Percentiles rank a stretch among this genome's conserved stretches.
phyloP scores from a whole-genome alignment of 2,113 vertebrate species.

The Galeopterus variegatus region DNA sequence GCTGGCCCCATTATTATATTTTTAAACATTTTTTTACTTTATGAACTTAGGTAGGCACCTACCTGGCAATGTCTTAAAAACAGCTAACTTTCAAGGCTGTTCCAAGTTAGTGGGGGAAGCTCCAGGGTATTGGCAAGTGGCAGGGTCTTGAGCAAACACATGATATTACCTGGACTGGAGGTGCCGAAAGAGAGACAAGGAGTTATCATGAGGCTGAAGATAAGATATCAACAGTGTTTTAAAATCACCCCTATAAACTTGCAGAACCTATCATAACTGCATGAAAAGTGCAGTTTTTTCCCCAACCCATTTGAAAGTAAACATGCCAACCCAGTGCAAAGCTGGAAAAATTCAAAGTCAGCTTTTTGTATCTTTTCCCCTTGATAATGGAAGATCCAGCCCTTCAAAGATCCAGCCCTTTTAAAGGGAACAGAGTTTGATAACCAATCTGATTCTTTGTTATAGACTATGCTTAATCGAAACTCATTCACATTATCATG shows the following conservation, averaged over 20 bases:
- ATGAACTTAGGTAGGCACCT: neutral
- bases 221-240: neutral
- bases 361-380: neutral
- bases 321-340: neutral
- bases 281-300: neutral
- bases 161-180: neutral
- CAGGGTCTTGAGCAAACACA: neutral
- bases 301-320: conserved; percentile 17
- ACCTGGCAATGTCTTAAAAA: conserved; percentile 32
- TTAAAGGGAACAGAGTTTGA: conserved; percentile 23
- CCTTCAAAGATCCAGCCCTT: neutral
- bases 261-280: neutral
- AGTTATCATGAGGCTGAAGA: neutral
- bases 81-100: conserved; percentile 20
- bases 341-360: conserved; percentile 5
- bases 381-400: neutral
- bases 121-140: neutral
- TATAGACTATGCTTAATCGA: neutral
- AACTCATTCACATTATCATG: conserved; percentile 22
- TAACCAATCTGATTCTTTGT: conserved; percentile 31
- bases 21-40: neutral
- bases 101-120: neutral
- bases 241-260: conserved; percentile 12
- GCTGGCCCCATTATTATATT: neutral
- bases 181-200: neutral